These are phyloP conservation scores for Taenioides sp. DNA, from an alignment of 2,797 vertebrate species.

Conservation along the genomic window DNA sequence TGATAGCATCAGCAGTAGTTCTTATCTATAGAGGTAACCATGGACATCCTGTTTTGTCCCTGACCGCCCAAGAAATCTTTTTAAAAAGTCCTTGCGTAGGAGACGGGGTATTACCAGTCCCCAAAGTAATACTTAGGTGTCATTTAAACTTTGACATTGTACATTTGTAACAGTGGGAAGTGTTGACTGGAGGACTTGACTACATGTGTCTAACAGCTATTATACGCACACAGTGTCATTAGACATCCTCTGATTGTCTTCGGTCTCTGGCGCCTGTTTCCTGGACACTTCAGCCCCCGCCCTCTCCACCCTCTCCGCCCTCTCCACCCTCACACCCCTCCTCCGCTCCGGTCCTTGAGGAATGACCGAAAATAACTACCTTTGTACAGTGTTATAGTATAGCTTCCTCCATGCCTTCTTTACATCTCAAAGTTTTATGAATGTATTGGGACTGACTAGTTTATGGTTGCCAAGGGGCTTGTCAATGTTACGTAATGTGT, in stretches of 20 bases:
- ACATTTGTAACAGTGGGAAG: conserved; percentile 6
- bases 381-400: conserved; percentile 8
- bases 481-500: no score
- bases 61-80: not conserved
- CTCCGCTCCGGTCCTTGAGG: conserved; percentile 40
- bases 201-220: conserved; percentile 30
- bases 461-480: not conserved
- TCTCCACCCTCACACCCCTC: not conserved
- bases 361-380: conserved; percentile 49
- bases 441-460: not conserved
- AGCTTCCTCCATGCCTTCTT: not conserved
- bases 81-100: not conserved
- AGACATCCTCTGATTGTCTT: conserved; percentile 74
- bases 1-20: not conserved
- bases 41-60: not conserved
- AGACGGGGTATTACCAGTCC: not conserved
- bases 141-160: not conserved
- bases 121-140: not conserved
- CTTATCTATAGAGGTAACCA: not conserved
- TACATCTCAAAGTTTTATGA: not conserved
- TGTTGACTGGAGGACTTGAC: conserved; percentile 14
- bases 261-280: conserved; percentile 56
- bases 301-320: not conserved
- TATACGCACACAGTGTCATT: conserved; percentile 59
- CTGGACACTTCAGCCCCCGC: conserved; percentile 42